Percentiles rank a stretch among this genome's conserved stretches.
Conservation (phyloP, 2,797 vertebrate species). For the Neosalanx taihuensis region DNA sequence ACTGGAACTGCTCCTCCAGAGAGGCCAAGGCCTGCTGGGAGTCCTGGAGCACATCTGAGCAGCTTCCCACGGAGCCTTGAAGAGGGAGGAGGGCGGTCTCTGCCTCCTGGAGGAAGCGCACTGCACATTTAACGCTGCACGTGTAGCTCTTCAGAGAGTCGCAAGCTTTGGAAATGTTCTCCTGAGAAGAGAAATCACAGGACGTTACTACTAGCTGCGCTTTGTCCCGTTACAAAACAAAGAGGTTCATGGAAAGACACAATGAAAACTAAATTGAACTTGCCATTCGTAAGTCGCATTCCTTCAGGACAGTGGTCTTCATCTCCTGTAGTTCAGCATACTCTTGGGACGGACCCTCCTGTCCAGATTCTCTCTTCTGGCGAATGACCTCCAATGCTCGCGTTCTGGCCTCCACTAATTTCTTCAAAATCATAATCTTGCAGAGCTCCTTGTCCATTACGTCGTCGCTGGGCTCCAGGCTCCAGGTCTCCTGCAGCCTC, state of each 20-base stretch:
- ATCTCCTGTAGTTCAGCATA: constrained; percentile 50
- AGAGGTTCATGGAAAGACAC: not conserved
- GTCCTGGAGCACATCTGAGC: constrained; percentile 57
- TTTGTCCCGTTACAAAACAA: not conserved
- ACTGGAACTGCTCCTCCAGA: constrained; percentile 73
- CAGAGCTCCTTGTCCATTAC: constrained; percentile 67
- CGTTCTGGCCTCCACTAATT: constrained; percentile 69
- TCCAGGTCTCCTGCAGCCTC: constrained; percentile 63
- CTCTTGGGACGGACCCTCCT: constrained; percentile 42
- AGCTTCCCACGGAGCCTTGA: constrained; percentile 49
- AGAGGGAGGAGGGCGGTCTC: constrained; percentile 62
- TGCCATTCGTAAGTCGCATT: constrained; percentile 69
- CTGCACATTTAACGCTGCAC: constrained; percentile 53
- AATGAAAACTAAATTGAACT: constrained; percentile 21
- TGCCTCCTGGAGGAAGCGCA: constrained; percentile 55
- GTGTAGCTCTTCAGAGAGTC: constrained; percentile 65
- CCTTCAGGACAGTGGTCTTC: constrained; percentile 63
- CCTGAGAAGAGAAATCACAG: constrained; percentile 61
- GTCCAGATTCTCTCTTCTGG: constrained; percentile 41
- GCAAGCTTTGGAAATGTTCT: constrained; percentile 63
- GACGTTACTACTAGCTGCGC: too few relatives aligned
- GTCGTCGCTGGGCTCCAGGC: constrained; percentile 63
- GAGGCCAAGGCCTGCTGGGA: constrained; percentile 44
- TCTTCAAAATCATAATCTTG: constrained; percentile 70
- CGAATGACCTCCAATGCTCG: constrained; percentile 63